phyloP scores from a whole-genome alignment of 1,140 invertebrate genomes.

The Trypoxylus dichotomus region DNA sequence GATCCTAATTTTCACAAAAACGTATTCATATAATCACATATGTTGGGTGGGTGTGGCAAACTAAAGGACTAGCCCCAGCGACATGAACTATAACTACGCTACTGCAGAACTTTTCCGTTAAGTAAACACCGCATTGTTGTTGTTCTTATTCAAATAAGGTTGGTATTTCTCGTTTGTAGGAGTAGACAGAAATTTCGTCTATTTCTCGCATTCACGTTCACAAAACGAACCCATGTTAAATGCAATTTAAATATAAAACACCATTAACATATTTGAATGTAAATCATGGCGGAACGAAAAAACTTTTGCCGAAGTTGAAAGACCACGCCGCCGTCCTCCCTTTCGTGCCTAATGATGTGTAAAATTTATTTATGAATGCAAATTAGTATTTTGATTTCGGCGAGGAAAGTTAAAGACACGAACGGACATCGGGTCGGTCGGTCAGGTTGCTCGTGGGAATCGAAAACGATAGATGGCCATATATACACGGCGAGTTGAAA shows the following conservation, averaged over 20 bases:
- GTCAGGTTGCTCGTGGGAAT: neutral
- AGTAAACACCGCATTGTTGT: neutral
- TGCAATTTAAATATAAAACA: conserved; percentile 20
- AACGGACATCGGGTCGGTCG: conserved; percentile 1
- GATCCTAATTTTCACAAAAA: too few species aligned
- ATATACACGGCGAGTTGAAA: neutral
- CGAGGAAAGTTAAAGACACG: neutral
- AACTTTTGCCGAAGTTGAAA: conserved; percentile 8
- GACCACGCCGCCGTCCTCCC: neutral
- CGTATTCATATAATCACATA: too few species aligned
- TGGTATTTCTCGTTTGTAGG: neutral
- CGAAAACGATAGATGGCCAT: neutral
- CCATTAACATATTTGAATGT: conserved; percentile 23
- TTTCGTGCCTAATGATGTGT: conserved; percentile 13
- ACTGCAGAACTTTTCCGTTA: too few species aligned
- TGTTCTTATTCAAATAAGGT: neutral
- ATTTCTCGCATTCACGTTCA: neutral
- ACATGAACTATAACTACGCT: too few species aligned
- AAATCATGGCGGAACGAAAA: neutral
- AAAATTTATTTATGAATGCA: conserved; percentile 25
- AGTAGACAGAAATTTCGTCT: neutral
- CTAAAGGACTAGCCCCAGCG: too few species aligned
- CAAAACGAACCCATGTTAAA: neutral
- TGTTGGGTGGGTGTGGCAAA: too few species aligned
- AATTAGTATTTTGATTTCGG: conserved; percentile 20